phyloP scores from a whole-genome alignment of 2,113 vertebrate species.

The Gobiocypris rarus region DNA sequence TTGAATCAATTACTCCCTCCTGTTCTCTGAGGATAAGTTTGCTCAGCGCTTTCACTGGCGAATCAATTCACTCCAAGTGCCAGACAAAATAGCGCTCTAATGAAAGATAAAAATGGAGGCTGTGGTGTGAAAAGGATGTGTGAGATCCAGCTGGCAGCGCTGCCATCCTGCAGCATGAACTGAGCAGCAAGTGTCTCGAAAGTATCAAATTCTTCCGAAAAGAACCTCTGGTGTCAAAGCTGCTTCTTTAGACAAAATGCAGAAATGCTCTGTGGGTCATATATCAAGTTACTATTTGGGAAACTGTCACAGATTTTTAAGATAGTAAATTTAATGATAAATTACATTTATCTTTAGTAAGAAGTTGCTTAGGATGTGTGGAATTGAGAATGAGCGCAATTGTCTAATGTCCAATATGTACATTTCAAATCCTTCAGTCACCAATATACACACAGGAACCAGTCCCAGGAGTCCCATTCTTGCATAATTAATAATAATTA shows the following conservation, averaged over 20 bases:
- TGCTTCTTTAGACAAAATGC: not conserved
- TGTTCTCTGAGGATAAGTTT: constrained; percentile 33
- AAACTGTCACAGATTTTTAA: not conserved
- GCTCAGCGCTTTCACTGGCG: constrained; percentile 37
- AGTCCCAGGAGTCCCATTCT: not conserved
- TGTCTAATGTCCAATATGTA: not conserved
- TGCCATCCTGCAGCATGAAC: constrained; percentile 15
- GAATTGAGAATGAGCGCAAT: not conserved
- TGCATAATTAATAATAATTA: not conserved
- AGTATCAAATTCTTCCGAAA: not conserved
- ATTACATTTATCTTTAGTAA: not conserved
- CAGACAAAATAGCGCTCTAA: constrained; percentile 19
- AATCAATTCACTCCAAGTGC: constrained; percentile 23
- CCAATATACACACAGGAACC: not conserved
- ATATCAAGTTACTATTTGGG: not conserved
- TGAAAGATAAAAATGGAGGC: not conserved
- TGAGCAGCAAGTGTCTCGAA: not conserved
- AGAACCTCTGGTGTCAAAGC: not conserved
- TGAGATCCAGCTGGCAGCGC: constrained; percentile 11
- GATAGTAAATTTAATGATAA: not conserved
- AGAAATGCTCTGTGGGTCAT: not conserved
- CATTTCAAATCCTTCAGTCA: not conserved
- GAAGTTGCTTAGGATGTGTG: not conserved
- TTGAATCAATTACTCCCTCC: constrained; percentile 16
- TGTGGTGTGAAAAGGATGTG: constrained; percentile 17